Conservation (phyloP, 2,888 invertebrate genomes). For the Dasypolia templi region DNA sequence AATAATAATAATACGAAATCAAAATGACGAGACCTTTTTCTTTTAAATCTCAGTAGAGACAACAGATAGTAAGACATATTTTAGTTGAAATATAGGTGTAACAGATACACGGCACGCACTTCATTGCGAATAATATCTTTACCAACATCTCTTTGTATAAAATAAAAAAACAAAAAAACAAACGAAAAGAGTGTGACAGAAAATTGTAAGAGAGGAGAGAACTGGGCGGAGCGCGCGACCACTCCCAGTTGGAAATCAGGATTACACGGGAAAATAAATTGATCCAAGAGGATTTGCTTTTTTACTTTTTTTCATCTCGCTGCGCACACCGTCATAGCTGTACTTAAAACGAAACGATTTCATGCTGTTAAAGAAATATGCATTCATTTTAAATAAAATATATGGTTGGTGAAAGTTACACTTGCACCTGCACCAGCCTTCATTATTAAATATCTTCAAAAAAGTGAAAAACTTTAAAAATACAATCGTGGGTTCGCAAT, state of each 20-base stretch:
- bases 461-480: background rate
- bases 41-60: background rate
- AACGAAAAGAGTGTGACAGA: slow-evolving; percentile 67
- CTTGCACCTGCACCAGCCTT: background rate
- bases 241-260: slow-evolving; percentile 74
- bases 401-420: background rate
- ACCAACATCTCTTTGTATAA: background rate
- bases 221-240: slow-evolving; percentile 74
- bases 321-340: slow-evolving; percentile 49
- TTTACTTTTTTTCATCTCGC: slow-evolving; percentile 61
- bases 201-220: slow-evolving; percentile 62
- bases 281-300: slow-evolving; percentile 76
- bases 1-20: background rate
- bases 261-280: slow-evolving; percentile 76
- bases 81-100: background rate
- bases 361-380: slow-evolving; percentile 1
- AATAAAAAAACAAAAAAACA: slow-evolving; percentile 10
- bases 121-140: background rate
- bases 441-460: slow-evolving; percentile 5
- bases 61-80: background rate
- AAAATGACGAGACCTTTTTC: background rate
- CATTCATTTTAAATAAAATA: slow-evolving; percentile 4
- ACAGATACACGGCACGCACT: background rate
- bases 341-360: slow-evolving; percentile 41
- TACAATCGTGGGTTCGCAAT: background rate